These are phyloP conservation scores for Antennarius maculatus DNA, from an alignment of 2,797 vertebrate genomes.

Conservation along the genomic window DNA sequence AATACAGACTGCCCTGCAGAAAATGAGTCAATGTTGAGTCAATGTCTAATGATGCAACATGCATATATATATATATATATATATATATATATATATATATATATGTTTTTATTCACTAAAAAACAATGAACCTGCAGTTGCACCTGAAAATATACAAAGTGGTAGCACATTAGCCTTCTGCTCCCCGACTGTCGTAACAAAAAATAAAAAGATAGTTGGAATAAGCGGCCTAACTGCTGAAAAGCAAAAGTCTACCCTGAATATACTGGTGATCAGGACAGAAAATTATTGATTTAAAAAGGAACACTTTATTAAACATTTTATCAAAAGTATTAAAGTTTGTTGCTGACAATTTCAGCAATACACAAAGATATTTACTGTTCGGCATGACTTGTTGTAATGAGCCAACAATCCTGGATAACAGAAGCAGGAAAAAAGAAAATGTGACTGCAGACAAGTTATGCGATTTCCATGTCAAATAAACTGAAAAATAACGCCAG, in stretches of 20 bases:
- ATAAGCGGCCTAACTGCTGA: background rate
- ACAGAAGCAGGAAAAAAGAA: slow-evolving; percentile 17
- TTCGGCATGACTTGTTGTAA: slow-evolving; percentile 26
- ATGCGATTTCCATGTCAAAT: slow-evolving; percentile 15
- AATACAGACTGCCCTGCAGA: background rate
- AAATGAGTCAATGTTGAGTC: background rate
- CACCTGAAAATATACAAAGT: too few species aligned
- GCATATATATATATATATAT: background rate
- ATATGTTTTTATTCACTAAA: too few species aligned
- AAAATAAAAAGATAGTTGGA: background rate
- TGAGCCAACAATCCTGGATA: slow-evolving; percentile 2
- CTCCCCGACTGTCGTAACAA: background rate
- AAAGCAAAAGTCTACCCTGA: background rate
- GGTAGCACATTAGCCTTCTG: background rate
- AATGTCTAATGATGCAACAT: background rate
- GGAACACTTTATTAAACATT: background rate
- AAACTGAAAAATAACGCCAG: slow-evolving; percentile 21
- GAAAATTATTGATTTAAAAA: slow-evolving; percentile 16
- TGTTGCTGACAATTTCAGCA: slow-evolving; percentile 25
- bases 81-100: background rate
- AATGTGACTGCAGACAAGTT: slow-evolving; percentile 25
- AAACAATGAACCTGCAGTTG: background rate
- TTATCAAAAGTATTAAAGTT: slow-evolving; percentile 22
- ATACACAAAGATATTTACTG: slow-evolving; percentile 23
- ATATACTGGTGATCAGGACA: slow-evolving; percentile 13